Percentiles rank a stretch among this genome's conserved stretches.
These are phyloP conservation scores for Solen grandis DNA, from an alignment of 1,140 invertebrate genomes.

Conservation along the genomic window DNA sequence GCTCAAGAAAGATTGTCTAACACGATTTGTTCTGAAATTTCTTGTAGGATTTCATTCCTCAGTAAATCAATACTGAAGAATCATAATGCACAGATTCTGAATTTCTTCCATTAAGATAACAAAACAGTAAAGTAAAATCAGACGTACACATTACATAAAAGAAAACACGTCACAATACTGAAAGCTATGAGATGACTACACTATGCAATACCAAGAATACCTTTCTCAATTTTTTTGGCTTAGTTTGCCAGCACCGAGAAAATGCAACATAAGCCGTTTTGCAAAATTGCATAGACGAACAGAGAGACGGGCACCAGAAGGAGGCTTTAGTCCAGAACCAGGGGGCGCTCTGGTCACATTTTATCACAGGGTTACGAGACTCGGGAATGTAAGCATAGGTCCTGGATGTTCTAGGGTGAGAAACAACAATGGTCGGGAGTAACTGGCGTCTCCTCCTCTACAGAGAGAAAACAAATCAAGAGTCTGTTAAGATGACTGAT, in stretches of 20 bases:
- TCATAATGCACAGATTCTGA: no score
- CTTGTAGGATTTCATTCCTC: no score
- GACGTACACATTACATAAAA: no score
- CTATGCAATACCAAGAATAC: constrained; percentile 24
- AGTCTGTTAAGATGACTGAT: no score
- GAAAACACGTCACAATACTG: background rate
- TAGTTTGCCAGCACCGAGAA: constrained; percentile 31
- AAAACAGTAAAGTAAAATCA: no score
- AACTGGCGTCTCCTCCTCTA: constrained; percentile 20
- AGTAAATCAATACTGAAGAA: no score
- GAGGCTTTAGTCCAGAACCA: constrained; percentile 34
- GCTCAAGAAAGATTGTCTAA: no score
- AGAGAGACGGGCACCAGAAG: constrained; percentile 1
- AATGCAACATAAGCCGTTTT: constrained; percentile 33
- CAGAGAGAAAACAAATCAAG: background rate
- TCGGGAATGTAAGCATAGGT: constrained; percentile 33
- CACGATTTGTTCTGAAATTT: no score
- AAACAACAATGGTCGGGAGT: constrained; percentile 39
- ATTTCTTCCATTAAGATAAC: no score
- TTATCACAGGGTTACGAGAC: constrained; percentile 15
- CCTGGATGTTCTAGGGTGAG: constrained; percentile 22
- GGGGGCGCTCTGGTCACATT: constrained; percentile 3
- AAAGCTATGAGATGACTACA: background rate
- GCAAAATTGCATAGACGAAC: constrained; percentile 31
- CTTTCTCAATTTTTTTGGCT: constrained; percentile 34